Percentiles rank a stretch among this genome's conserved stretches.
phyloP scores from a whole-genome alignment of 2,113 vertebrate species.

The Syrrhaptes paradoxus region DNA sequence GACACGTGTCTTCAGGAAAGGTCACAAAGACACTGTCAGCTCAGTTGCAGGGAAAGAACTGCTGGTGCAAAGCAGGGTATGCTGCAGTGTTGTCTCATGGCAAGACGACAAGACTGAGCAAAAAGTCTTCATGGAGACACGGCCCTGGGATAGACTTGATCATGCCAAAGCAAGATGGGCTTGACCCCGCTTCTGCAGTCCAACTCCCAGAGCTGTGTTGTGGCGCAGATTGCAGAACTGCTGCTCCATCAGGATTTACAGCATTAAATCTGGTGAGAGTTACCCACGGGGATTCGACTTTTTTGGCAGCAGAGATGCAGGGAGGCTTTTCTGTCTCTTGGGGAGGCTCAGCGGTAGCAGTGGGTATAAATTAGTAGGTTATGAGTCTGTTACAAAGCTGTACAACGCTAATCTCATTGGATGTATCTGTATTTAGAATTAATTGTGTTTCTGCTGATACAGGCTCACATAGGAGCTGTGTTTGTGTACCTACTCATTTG shows the following conservation, averaged over 20 bases:
- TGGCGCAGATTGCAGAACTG: neutral
- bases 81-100: neutral
- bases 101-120: neutral
- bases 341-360: neutral
- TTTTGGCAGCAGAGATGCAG: neutral
- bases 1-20: neutral
- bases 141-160: neutral
- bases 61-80: neutral
- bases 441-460: constrained; percentile 41
- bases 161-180: neutral
- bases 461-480: neutral
- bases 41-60: neutral
- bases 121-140: neutral
- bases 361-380: neutral
- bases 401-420: neutral
- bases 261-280: neutral
- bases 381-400: neutral
- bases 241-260: neutral
- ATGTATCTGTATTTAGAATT: constrained; percentile 37
- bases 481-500: constrained; percentile 52
- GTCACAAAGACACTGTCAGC: neutral
- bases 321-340: neutral
- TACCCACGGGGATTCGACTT: neutral
- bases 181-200: rapidly evolving
- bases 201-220: rapidly evolving